Conservation (phyloP, 2,113 vertebrate genomes). For the Ariopsis seemanni region DNA sequence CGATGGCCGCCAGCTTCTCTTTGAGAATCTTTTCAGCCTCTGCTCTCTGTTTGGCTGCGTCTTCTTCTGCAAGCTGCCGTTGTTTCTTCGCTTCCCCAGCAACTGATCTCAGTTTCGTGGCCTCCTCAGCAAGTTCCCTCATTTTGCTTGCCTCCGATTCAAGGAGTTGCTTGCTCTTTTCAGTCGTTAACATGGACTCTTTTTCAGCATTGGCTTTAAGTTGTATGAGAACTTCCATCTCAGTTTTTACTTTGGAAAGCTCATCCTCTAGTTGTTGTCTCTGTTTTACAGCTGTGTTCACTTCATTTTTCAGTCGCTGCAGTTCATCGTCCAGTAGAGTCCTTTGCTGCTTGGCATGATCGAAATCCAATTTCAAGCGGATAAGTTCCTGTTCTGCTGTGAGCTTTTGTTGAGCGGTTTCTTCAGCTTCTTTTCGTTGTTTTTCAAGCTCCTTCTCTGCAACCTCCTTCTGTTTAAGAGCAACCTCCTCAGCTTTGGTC, state of each 20-base stretch:
- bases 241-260: conserved; percentile 83
- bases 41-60: conserved; percentile 80
- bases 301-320: conserved; percentile 84
- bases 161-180: conserved; percentile 92
- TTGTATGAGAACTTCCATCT: conserved; percentile 88
- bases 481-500: conserved; percentile 85
- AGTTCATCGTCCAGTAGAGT: conserved; percentile 88
- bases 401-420: conserved; percentile 86
- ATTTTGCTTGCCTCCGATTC: conserved; percentile 86
- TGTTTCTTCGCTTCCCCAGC: conserved; percentile 91
- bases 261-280: conserved; percentile 89
- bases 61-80: conserved; percentile 87
- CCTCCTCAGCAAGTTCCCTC: conserved; percentile 93
- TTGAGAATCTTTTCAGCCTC: conserved; percentile 90
- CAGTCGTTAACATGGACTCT: conserved; percentile 80
- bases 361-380: conserved; percentile 86
- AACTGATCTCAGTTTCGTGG: conserved; percentile 79
- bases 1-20: conserved; percentile 89
- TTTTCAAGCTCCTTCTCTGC: conserved; percentile 90
- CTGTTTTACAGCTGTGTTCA: conserved; percentile 77
- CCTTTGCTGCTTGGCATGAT: conserved; percentile 88
- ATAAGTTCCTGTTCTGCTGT: conserved; percentile 90
- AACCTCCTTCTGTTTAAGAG: conserved; percentile 86
- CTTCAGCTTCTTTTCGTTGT: conserved; percentile 85
- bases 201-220: conserved; percentile 84